Evolutionary conservation across 2,888 invertebrate genomes (phyloP).

Genomic region (Drepana falcataria): DNA sequence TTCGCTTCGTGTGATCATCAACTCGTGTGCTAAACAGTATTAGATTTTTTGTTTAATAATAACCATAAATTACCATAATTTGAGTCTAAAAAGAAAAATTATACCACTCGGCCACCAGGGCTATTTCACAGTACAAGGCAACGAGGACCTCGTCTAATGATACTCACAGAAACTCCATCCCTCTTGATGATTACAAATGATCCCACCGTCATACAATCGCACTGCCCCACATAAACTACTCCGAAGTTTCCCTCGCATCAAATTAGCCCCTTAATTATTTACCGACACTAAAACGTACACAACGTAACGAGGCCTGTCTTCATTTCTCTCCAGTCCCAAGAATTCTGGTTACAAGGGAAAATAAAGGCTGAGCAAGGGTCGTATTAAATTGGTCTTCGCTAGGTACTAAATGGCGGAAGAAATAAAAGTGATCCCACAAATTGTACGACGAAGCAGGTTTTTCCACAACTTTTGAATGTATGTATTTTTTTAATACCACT

Average conservation of each 20-base stretch:
- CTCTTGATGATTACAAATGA: constrained; percentile 30
- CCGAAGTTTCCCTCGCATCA: constrained; percentile 64
- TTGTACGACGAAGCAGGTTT: constrained; percentile 59
- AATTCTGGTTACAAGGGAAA: constrained; percentile 23
- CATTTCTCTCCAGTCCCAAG: constrained; percentile 23
- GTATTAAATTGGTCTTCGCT: constrained; percentile 48
- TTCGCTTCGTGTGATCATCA: too few species aligned
- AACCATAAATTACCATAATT: too few species aligned
- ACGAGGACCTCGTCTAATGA: too few species aligned
- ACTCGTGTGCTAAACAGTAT: too few species aligned
- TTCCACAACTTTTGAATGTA: constrained; percentile 46
- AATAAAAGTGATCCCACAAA: constrained; percentile 59
- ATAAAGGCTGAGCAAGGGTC: constrained; percentile 44
- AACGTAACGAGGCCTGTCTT: constrained; percentile 49
- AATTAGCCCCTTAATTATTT: constrained; percentile 76
- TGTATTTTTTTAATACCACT: constrained; percentile 32
- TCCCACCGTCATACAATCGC: constrained; percentile 49
- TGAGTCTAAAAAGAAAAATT: too few species aligned
- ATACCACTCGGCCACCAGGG: too few species aligned
- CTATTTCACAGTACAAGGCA: too few species aligned
- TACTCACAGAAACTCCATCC: constrained; percentile 9
- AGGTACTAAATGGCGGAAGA: constrained; percentile 58
- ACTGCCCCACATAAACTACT: constrained; percentile 58
- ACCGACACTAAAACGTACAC: constrained; percentile 68
- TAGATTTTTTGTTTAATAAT: too few species aligned